Evolutionary conservation across 2,113 vertebrate species (phyloP), one percentile per base, ranked within the genome.

Genomic region (Ochotona curzoniae): DNA sequence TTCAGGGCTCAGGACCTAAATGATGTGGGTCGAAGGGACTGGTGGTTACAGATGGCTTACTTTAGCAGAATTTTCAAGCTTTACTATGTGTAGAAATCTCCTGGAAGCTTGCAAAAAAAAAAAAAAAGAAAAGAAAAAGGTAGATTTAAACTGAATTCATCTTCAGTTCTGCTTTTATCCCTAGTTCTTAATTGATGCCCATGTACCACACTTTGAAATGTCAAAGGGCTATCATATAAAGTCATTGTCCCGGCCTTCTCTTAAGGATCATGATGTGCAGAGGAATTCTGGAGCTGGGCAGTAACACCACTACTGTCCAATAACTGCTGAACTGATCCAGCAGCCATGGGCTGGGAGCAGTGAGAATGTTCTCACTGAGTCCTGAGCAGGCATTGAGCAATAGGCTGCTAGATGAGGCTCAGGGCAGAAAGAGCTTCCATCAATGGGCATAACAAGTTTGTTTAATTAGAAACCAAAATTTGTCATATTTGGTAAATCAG

Each of bases 391-490:
- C 20, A 13, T 35, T 67, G 61, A 95, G 8, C 51, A 66, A 38
- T 57, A 80, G 47, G 30, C 74, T 89, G 18, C 49, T 80, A 20
- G 15, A 20, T 51, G 70, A 88, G 51, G 20, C 61, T 87, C 74
- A 79, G 38, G 49, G 28, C 20, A 85, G 79, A 88, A 87, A 83
- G 17, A 73, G 70, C 26, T 49, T 79, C 73, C 80, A 18, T 91
- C 47, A 67, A 14, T n/a, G 23, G n/a, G 17, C 61, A 54, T 44
- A 89, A 75, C 60, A 69, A 95, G 86, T 71, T 70, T 18, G 69
- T 23, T 81, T 60, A 70, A 54, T 64, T 91, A 71, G 21, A 89
- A 89, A 86, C 35, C 91, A 93, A 85, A n/a, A 70, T 35, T 28
- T 66, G 5, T 86, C 67, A 13, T 79, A 74, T 66, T 90, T 78